Percentiles rank a stretch among this genome's conserved stretches.
Conservation (phyloP, 1,140 invertebrate species). For the Eumeta japonica region DNA sequence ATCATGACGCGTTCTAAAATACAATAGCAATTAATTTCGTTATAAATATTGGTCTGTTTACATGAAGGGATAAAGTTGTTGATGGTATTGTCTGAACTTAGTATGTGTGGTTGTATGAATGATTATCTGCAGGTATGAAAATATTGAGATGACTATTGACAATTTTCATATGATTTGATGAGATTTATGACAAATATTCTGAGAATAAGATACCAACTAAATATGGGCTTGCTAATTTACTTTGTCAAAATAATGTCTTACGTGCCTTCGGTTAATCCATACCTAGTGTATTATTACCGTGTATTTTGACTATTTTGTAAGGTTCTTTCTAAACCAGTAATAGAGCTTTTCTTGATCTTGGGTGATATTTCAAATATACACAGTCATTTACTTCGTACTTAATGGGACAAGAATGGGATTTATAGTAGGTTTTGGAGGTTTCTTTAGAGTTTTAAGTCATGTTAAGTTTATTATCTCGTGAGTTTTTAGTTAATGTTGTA, state of each 20-base stretch:
- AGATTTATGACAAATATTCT: too few species aligned
- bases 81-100: too few species aligned
- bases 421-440: conserved; percentile 6
- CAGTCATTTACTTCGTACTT: conserved; percentile 3
- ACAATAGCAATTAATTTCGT: conserved; percentile 8
- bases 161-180: too few species aligned
- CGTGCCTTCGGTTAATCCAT: conserved; percentile 7
- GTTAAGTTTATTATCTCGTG: conserved; percentile 7
- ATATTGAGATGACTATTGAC: too few species aligned
- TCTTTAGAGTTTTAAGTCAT: conserved; percentile 2
- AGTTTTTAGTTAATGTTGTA: conserved; percentile 4
- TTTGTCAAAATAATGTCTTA: conserved; percentile 8
- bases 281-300: conserved; percentile 4
- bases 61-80: conserved; percentile 8
- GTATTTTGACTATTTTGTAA: conserved; percentile 6
- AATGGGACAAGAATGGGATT: not conserved
- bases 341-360: conserved; percentile 4
- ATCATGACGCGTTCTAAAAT: conserved; percentile 8
- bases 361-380: conserved; percentile 6
- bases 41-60: too few species aligned
- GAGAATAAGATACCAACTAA: too few species aligned
- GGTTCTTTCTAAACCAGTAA: conserved; percentile 8
- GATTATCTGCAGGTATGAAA: too few species aligned
- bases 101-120: too few species aligned
- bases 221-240: too few species aligned